Percentiles rank a stretch among this genome's conserved stretches.
phyloP scores from a whole-genome alignment of 2,797 vertebrate genomes.

The Coregonus ussuriensis region DNA sequence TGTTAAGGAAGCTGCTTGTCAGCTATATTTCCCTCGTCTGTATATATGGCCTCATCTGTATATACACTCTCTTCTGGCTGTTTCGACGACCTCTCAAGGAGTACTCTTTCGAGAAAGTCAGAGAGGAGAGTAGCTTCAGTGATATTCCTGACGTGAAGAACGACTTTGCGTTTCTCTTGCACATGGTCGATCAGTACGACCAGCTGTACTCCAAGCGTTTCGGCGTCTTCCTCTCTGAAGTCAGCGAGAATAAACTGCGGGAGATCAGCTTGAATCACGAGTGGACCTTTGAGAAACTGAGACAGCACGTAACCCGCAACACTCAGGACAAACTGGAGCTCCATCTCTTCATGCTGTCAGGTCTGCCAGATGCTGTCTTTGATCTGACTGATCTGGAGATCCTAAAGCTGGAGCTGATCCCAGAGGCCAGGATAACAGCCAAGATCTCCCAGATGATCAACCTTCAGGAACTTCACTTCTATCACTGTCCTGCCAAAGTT shows the following conservation, averaged over 20 bases:
- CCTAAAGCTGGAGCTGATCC: slow-evolving; percentile 93
- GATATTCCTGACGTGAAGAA: slow-evolving; percentile 99
- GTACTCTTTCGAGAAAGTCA: slow-evolving; percentile 97
- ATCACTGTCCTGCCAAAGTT: slow-evolving; percentile 96
- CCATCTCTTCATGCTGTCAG: slow-evolving; percentile 96
- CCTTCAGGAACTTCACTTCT: slow-evolving; percentile 95
- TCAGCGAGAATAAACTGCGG: slow-evolving; percentile 96
- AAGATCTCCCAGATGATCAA: slow-evolving; percentile 98
- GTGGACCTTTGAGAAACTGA: slow-evolving; percentile 95
- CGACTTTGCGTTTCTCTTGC: slow-evolving; percentile 97
- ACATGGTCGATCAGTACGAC: slow-evolving; percentile 99
- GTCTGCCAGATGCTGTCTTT: slow-evolving; percentile 94
- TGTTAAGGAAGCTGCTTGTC: slow-evolving; percentile 94
- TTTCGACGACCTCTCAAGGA: slow-evolving; percentile 96
- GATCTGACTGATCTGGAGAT: slow-evolving; percentile 95
- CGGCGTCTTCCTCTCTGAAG: slow-evolving; percentile 95
- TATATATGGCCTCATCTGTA: slow-evolving; percentile 92
- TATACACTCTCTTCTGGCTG: slow-evolving; percentile 97
- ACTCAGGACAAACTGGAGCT: slow-evolving; percentile 93
- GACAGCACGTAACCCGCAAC: slow-evolving; percentile 92
- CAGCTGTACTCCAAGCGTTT: slow-evolving; percentile 97
- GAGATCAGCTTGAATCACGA: slow-evolving; percentile 97
- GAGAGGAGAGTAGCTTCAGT: slow-evolving; percentile 98
- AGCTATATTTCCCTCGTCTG: slow-evolving; percentile 96
- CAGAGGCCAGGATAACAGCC: slow-evolving; percentile 93